These are phyloP conservation scores for Nyctibius grandis DNA, from an alignment of 2,797 vertebrate genomes.

Conservation along the genomic window DNA sequence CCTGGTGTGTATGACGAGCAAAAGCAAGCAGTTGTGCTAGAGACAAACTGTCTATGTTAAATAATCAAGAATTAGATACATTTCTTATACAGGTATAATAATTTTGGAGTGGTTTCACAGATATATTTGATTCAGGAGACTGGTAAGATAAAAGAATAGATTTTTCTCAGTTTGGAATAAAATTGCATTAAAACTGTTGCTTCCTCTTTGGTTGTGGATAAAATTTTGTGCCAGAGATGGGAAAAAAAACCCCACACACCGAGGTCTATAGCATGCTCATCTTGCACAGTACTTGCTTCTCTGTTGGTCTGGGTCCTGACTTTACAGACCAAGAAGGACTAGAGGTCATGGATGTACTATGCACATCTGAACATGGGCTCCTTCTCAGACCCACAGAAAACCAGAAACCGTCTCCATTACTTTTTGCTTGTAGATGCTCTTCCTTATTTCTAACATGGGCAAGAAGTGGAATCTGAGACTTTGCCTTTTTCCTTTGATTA, in stretches of 20 bases:
- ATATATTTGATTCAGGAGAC: not conserved
- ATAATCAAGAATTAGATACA: not conserved
- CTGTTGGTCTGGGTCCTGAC: not conserved
- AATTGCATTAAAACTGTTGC: not conserved
- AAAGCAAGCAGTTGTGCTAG: not conserved
- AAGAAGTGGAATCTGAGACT: not conserved
- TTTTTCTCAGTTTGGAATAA: not conserved
- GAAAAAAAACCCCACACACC: fast-evolving
- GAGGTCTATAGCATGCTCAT: too few relatives aligned
- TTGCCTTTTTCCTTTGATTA: not conserved
- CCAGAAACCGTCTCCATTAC: not conserved
- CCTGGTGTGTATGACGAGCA: not conserved
- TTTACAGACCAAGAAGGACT: not conserved
- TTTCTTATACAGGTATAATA: not conserved
- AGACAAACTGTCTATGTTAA: not conserved
- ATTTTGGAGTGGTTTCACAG: not conserved
- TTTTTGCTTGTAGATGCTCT: not conserved
- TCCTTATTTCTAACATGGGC: not conserved
- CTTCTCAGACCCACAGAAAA: not conserved
- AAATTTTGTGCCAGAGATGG: not conserved
- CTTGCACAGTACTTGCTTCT: not conserved
- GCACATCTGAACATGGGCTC: not conserved
- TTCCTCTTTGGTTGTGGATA: not conserved
- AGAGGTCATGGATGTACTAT: not conserved
- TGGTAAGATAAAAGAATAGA: not conserved